Base-by-base conservation (phyloP, 2,888 invertebrate species). In the Caenorhabditis drosophilae region DNA sequence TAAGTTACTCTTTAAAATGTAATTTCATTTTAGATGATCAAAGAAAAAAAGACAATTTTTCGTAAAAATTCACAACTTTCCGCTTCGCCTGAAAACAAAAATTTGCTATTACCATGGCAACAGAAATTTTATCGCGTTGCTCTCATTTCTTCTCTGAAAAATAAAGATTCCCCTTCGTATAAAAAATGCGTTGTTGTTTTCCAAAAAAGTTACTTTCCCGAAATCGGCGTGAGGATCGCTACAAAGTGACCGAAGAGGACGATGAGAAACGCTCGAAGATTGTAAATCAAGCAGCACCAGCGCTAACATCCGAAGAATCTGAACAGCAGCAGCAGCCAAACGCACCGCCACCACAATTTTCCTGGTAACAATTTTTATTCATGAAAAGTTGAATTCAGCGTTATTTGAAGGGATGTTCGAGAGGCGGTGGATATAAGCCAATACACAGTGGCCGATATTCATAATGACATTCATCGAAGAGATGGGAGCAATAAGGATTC, bases 161-260 rank as follows among this genome's bases (percentile, higher is more conserved):
- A n/a, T n/a, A n/a, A n/a, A n/a, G n/a, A n/a, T n/a, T n/a, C n/a
- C n/a, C n/a, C n/a, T n/a, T n/a, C n/a, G n/a, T n/a, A n/a, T n/a
- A n/a, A n/a, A n/a, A 11, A 26, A 66, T 66, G 68, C 51, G 63
- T 18, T 69, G 72, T 41, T 72, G 69, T 45, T 55, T 56, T 12
- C 58, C 70, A 20, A 58, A 50, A n/a, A 61, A 61, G 47, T 42
- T 51, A 18, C 49, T 66, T 22, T 23, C 27, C 15, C 42, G 40
- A 16, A 41, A 35, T 9, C 31, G 51, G 16, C 61, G 67, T 9
- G 69, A 69, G 45, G 69, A 69, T 38, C 35, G 51, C 18, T 73
- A 70, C 47, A 70, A 63, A 42, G 70, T 73, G n/a, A 48, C 53
- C 7, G 66, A 64, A 26, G 35, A 44, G 0, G 53, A 48, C 20